Conservation (phyloP, 2,113 vertebrate genomes). For the Rostratula benghalensis region DNA sequence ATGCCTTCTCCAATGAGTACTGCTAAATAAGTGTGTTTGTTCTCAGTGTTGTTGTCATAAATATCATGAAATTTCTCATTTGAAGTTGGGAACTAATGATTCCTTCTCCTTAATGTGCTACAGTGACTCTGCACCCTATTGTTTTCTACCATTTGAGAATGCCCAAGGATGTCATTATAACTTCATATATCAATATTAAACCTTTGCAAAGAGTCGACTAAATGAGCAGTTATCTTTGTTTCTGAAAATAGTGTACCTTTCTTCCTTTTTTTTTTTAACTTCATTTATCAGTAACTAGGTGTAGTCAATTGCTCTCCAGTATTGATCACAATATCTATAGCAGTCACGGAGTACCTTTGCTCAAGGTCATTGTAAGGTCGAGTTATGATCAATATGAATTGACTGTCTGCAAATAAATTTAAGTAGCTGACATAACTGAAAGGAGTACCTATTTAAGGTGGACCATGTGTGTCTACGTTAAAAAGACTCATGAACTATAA, state of each 20-base stretch:
- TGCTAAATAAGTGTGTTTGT: slow-evolving; percentile 60
- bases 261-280: slow-evolving; percentile 40
- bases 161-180: slow-evolving; percentile 80
- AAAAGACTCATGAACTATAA: not conserved
- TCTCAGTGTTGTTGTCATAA: slow-evolving; percentile 69
- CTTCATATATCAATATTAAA: slow-evolving; percentile 82
- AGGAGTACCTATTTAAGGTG: slow-evolving; percentile 80
- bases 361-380: slow-evolving; percentile 86
- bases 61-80: slow-evolving; percentile 74
- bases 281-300: slow-evolving; percentile 85
- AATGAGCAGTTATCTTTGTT: slow-evolving; percentile 82
- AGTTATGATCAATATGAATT: slow-evolving; percentile 90
- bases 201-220: slow-evolving; percentile 77
- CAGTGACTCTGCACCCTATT: slow-evolving; percentile 72
- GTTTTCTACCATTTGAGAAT: slow-evolving; percentile 75
- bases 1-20: not conserved
- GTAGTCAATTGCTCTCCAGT: slow-evolving; percentile 81
- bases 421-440: slow-evolving; percentile 81
- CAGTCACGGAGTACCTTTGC: slow-evolving; percentile 80
- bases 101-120: slow-evolving; percentile 72
- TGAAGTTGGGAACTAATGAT: slow-evolving; percentile 78
- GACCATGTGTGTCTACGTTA: slow-evolving; percentile 55
- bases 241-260: slow-evolving; percentile 76
- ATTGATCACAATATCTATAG: slow-evolving; percentile 89
- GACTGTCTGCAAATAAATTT: slow-evolving; percentile 88